phyloP scores from a whole-genome alignment of 2,797 vertebrate species.

The Fratercula arctica region DNA sequence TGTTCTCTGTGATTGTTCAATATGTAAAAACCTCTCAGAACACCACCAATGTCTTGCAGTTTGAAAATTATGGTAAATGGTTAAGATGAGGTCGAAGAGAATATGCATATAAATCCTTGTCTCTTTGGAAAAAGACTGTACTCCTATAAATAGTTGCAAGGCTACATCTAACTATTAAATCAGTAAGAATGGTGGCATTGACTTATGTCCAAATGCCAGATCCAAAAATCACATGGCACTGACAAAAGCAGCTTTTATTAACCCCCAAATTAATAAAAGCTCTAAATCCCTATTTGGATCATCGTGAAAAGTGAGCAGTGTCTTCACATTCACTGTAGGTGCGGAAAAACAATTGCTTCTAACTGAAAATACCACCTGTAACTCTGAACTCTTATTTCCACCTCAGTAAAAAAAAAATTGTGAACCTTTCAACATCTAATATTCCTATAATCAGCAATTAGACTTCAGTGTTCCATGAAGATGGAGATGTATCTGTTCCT shows the following conservation, averaged over 20 bases:
- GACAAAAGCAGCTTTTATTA: neutral
- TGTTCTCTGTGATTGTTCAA: neutral
- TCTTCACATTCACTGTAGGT: neutral
- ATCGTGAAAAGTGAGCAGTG: neutral
- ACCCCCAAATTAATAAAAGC: neutral
- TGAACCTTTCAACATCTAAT: neutral
- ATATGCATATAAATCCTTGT: neutral
- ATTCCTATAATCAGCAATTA: neutral
- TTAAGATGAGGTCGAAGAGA: neutral
- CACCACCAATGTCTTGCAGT: neutral
- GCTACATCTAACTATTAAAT: neutral
- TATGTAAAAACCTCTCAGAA: neutral
- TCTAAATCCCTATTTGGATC: neutral
- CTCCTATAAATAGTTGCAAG: neutral
- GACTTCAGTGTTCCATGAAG: neutral
- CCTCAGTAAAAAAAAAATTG: neutral
- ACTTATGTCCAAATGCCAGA: neutral
- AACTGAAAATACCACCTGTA: neutral
- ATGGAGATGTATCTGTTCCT: neutral
- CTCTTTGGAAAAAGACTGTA: neutral
- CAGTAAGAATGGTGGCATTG: neutral
- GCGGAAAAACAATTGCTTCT: neutral
- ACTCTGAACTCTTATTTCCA: neutral
- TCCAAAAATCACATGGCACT: neutral
- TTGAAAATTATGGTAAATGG: neutral